Evolutionary conservation across 2,113 vertebrate species (phyloP), one percentile per base, ranked within the genome.

Genomic region (Mohoua ochrocephala): DNA sequence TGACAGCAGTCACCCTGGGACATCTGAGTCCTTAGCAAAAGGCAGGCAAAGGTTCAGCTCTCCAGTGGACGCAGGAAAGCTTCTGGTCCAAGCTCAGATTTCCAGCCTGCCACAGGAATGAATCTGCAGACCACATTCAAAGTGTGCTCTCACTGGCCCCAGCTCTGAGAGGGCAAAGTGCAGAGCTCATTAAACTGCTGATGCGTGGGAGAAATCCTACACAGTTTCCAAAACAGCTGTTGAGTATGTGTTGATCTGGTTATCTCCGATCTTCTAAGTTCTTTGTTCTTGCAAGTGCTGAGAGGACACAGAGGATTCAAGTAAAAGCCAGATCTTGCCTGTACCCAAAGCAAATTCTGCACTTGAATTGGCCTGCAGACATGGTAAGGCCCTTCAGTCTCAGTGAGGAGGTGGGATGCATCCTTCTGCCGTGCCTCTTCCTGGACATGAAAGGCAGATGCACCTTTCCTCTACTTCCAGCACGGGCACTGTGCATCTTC

Each of bases 111-210:
- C 23, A 13, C 4, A 24, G 42, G 41, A 77, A 52, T 21, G 23
- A 56, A 33, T 23, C 39, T 56, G 33, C 59, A 57, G 73, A 20
- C 7, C 27, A 13, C 2, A 1, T 49, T 76, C 57, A 35, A 52
- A 73, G 13, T 0, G 0, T 33, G 30, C 14, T 85, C 31, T 80
- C 37, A 41, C 13, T 5, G 5, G 15, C 18, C 41, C 37, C 37
- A 37, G 20, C 19, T 78, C 64, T 23, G 35, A 74, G 30, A 74
- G 3, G 17, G 42, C 24, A 33, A 75, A 88, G 27, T 2, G 1
- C 33, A 78, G 52, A 71, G 33, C 30, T 93, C 15, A 3, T 33
- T 68, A 79, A 92, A 71, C 30, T 28, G 5, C 27, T 68, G 39
- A n/a, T 59, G 31, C 4, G 0, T 4, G 11, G 33, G 22, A 11